These are phyloP conservation scores for Galago senegalensis DNA, from an alignment of 2,797 vertebrate species.

Conservation along the genomic window DNA sequence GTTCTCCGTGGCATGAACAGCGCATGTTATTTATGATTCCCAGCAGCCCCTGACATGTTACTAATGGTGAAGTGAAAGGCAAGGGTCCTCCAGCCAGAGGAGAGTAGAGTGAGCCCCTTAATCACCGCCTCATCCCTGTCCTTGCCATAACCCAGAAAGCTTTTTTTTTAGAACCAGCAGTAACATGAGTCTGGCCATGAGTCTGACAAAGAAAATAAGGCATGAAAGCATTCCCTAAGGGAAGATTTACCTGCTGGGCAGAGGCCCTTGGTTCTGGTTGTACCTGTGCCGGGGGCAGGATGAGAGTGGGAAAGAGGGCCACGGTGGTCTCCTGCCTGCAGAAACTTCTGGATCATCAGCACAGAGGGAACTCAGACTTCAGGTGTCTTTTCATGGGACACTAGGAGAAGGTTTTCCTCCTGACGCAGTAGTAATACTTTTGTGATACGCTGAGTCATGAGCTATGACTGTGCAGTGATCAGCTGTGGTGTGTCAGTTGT, in stretches of 20 bases:
- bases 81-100: conserved; percentile 42
- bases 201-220: conserved; percentile 32
- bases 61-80: conserved; percentile 39
- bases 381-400: not conserved
- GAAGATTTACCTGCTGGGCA: not conserved
- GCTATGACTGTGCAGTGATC: not conserved
- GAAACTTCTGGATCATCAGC: no score
- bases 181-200: not conserved
- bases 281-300: not conserved
- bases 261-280: not conserved
- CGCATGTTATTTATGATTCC: conserved; percentile 30
- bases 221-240: not conserved
- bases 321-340: no score
- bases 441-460: not conserved
- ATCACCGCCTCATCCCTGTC: not conserved
- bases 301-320: not conserved
- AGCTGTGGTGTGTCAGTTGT: no score
- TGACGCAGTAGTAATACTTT: not conserved
- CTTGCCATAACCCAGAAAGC: not conserved
- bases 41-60: not conserved
- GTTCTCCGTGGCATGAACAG: not conserved
- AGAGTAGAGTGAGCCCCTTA: not conserved
- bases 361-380: not conserved
- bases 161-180: not conserved
- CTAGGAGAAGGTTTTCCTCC: not conserved